Base-by-base conservation (phyloP, 2,888 invertebrate species). In the Sericinus montela region DNA sequence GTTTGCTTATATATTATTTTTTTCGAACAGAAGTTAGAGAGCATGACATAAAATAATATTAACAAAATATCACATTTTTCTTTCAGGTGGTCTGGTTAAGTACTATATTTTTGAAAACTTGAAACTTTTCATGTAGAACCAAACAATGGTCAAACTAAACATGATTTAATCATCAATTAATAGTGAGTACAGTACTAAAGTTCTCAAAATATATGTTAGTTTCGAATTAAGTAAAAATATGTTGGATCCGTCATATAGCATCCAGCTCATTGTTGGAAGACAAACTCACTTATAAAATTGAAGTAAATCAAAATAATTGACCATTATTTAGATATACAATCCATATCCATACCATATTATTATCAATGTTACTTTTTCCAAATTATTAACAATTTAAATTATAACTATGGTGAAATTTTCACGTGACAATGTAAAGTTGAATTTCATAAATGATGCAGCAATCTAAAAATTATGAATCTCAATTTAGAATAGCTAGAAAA, bases 31-130 rank as follows among this genome's bases (percentile, higher is more conserved):
- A 62, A 60, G 68, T 69, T 81, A 86, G 86, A 85, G 86, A 86
- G 85, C 86, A 71, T 71, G 64, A 60, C 66, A 59, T 58, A 66
- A 67, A 60, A 54, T 68, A 69, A 72, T 62, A 68, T 63, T 59
- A 75, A 74, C 69, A 78, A 81, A 82, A 85, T 85, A 85, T 86
- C 85, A 85, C 84, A 84, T 77, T 75, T 69, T 56, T 69, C 69
- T 73, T 71, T 75, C 45, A 76, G 83, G 79, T 85, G 82, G 83
- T 82, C 75, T 75, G 73, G 69, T 82, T 82, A 81, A 84, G 83
- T 84, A 84, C 84, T 75, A 74, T 61, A 50, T 52, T 55, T 69
- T 68, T 67, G 65, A 66, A 68, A 71, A 69, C 57, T 59, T 58
- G 64, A 61, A 58, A 59, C 57, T 57, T 51, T 47, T 63, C 62